Evolutionary conservation across 2,888 invertebrate species (phyloP).

Genomic region (Agriopis marginaria): DNA sequence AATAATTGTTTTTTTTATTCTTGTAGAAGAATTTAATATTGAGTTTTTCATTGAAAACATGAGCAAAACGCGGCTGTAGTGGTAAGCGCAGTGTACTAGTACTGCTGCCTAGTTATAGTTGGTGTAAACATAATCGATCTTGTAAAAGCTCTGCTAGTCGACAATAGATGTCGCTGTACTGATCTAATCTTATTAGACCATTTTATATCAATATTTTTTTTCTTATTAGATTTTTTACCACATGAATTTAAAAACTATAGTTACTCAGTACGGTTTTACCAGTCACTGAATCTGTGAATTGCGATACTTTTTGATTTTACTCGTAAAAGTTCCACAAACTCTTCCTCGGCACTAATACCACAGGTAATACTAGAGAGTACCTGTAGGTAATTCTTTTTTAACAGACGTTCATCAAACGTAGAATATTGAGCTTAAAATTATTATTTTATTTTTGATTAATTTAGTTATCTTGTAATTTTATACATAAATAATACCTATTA

Average conservation of each 20-base stretch:
- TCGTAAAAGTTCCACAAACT: too few species aligned
- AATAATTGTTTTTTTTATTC: background rate
- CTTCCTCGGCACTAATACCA: too few species aligned
- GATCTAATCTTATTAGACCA: conserved; percentile 25
- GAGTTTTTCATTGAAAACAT: background rate
- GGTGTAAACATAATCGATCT: conserved; percentile 32
- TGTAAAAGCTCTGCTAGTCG: conserved; percentile 51
- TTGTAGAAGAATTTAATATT: background rate
- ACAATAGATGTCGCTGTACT: conserved; percentile 61
- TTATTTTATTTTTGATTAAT: too few species aligned
- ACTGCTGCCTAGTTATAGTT: conserved; percentile 55
- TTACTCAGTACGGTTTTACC: too few species aligned
- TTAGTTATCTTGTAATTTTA: too few species aligned
- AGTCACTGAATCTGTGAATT: too few species aligned
- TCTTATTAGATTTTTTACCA: background rate
- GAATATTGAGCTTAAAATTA: too few species aligned
- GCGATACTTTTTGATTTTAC: too few species aligned
- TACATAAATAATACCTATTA: too few species aligned
- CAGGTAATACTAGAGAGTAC: too few species aligned
- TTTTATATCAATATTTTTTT: conserved; percentile 14
- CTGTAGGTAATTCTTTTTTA: too few species aligned
- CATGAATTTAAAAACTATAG: background rate
- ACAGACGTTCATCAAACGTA: too few species aligned
- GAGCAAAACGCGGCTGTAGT: background rate
- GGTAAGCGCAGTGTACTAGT: background rate